Conservation (phyloP, 2,888 invertebrate genomes). For the Shargacucullia verbasci region DNA sequence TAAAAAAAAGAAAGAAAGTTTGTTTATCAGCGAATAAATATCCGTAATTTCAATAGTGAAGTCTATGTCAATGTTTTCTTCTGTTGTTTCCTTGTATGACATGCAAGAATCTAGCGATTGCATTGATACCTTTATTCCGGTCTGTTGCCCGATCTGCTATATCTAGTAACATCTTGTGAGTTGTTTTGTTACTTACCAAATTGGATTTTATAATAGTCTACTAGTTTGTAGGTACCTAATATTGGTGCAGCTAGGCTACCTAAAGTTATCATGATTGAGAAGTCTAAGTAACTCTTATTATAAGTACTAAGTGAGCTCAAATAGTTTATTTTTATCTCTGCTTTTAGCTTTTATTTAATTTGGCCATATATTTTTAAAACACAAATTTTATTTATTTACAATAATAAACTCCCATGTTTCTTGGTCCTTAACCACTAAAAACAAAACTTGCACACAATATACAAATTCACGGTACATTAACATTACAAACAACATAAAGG, state of each 20-base stretch:
- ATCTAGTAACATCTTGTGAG: too few relatives aligned
- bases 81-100: slow-evolving; percentile 4
- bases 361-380: too few relatives aligned
- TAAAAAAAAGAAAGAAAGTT: too few relatives aligned
- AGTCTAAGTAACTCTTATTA: too few relatives aligned
- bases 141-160: background rate
- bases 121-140: background rate
- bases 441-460: slow-evolving; percentile 46
- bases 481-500: slow-evolving; percentile 66
- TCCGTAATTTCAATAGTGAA: slow-evolving; percentile 23
- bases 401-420: slow-evolving; percentile 31
- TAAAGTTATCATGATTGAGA: too few relatives aligned
- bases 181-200: too few relatives aligned
- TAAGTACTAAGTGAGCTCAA: too few relatives aligned
- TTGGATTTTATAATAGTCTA: too few relatives aligned
- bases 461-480: slow-evolving; percentile 60
- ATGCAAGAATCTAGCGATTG: background rate
- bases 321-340: too few relatives aligned
- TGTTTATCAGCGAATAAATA: slow-evolving; percentile 22
- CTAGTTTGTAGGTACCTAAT: too few relatives aligned
- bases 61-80: slow-evolving; percentile 10
- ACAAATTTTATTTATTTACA: slow-evolving; percentile 8
- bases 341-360: too few relatives aligned
- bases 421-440: slow-evolving; percentile 33
- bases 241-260: too few relatives aligned